Conservation (phyloP, 2,888 invertebrate species). For the Cantharis flavilabris region DNA sequence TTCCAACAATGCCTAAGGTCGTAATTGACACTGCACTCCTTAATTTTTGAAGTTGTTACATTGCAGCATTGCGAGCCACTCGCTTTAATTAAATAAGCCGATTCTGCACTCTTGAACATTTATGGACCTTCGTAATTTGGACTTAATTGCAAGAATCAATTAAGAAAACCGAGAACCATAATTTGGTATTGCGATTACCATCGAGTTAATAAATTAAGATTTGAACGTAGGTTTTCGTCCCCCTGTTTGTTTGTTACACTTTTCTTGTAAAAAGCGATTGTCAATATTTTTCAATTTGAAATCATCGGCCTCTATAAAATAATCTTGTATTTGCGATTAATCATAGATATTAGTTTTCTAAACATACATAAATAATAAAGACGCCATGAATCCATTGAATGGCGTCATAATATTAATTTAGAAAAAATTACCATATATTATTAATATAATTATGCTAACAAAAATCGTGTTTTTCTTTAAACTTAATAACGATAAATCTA, state of each 20-base stretch:
- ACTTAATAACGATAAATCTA: background rate
- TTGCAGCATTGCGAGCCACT: background rate
- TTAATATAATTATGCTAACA: background rate
- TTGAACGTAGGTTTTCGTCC: background rate
- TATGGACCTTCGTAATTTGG: background rate
- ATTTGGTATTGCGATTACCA: background rate
- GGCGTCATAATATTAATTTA: background rate
- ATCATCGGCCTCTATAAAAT: no score
- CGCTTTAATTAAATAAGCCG: no score
- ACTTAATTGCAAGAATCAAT: no score
- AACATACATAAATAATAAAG: background rate
- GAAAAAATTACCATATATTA: background rate
- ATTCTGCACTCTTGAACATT: background rate
- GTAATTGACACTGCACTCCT: slow-evolving; percentile 25
- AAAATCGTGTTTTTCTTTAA: background rate
- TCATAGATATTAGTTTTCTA: background rate
- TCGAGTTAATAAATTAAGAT: background rate
- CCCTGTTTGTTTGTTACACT: background rate
- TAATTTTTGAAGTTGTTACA: background rate
- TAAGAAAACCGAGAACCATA: no score
- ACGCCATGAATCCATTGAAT: background rate
- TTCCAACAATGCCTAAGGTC: slow-evolving; percentile 15
- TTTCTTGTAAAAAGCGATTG: no score
- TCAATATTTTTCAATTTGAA: no score
- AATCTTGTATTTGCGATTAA: background rate